Evolutionary conservation across 2,113 vertebrate species (phyloP).

Genomic region (Martes martes): DNA sequence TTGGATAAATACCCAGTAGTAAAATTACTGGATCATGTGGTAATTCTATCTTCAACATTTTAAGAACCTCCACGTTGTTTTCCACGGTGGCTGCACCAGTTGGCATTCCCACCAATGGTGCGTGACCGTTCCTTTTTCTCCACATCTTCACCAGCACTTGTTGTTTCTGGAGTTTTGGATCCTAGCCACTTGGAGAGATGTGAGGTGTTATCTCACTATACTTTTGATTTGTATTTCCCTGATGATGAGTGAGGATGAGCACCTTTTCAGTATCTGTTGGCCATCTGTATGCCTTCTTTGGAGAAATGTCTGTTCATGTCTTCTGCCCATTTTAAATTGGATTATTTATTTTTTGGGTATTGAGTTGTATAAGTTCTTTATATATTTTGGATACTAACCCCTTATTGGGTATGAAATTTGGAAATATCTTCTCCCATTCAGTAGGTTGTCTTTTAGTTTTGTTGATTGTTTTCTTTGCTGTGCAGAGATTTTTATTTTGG

Average conservation of each 20-base stretch:
- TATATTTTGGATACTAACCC: background rate
- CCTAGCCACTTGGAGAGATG: background rate
- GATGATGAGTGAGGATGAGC: background rate
- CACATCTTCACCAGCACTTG: background rate
- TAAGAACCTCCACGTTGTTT: background rate
- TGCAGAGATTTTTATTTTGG: background rate
- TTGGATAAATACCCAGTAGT: background rate
- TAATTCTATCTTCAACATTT: background rate
- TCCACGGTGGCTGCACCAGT: background rate
- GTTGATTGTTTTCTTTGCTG: background rate
- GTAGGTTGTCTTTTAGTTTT: background rate
- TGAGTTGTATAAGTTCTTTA: background rate
- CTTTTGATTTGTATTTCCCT: background rate
- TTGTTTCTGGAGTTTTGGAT: background rate
- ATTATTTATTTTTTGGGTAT: background rate
- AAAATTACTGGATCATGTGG: background rate
- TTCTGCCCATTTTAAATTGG: background rate
- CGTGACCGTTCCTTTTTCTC: background rate
- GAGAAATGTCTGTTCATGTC: background rate
- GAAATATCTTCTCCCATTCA: background rate
- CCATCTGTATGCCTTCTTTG: background rate
- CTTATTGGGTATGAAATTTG: background rate
- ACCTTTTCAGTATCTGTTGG: background rate
- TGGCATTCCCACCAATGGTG: background rate
- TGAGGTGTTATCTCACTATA: background rate